Evolutionary conservation across 2,797 vertebrate species (phyloP).

Genomic region (Notoglanidium macrostoma): DNA sequence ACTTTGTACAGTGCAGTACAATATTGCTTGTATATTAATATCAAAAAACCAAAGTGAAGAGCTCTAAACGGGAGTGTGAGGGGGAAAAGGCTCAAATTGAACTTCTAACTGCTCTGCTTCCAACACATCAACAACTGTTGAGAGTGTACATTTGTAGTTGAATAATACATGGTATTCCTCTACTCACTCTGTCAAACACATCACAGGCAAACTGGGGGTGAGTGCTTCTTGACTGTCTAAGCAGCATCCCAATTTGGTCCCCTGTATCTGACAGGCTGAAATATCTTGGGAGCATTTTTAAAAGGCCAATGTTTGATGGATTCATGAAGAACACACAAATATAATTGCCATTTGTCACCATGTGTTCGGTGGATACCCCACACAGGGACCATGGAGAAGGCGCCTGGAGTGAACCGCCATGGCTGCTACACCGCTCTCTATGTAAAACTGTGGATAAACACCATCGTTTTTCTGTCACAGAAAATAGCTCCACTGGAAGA

Average conservation of each 20-base stretch:
- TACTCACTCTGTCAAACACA: conserved; percentile 85
- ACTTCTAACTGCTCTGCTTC: conserved; percentile 77
- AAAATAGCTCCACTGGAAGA: conserved; percentile 79
- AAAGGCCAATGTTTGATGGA: conserved; percentile 87
- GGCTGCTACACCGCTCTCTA: conserved; percentile 67
- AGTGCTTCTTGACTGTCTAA: conserved; percentile 78
- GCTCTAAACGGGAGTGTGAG: not conserved
- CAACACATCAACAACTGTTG: conserved; percentile 82
- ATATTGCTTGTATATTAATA: not conserved
- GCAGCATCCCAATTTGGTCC: conserved; percentile 85
- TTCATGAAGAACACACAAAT: conserved; percentile 87
- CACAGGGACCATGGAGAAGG: conserved; percentile 69
- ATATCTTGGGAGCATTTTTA: conserved; percentile 86
- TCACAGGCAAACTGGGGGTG: conserved; percentile 79
- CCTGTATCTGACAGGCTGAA: conserved; percentile 80
- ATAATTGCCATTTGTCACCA: conserved; percentile 88
- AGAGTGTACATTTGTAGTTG: conserved; percentile 83
- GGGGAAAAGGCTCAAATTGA: conserved; percentile 68
- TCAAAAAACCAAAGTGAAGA: not conserved
- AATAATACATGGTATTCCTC: conserved; percentile 83
- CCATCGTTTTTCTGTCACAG: conserved; percentile 71
- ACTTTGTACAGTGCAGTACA: not conserved
- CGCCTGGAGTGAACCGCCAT: conserved; percentile 67
- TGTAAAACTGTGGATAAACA: conserved; percentile 73
- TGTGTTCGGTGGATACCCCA: conserved; percentile 75